Conservation (phyloP, 1,140 invertebrate species). For the Papilio xuthus region DNA sequence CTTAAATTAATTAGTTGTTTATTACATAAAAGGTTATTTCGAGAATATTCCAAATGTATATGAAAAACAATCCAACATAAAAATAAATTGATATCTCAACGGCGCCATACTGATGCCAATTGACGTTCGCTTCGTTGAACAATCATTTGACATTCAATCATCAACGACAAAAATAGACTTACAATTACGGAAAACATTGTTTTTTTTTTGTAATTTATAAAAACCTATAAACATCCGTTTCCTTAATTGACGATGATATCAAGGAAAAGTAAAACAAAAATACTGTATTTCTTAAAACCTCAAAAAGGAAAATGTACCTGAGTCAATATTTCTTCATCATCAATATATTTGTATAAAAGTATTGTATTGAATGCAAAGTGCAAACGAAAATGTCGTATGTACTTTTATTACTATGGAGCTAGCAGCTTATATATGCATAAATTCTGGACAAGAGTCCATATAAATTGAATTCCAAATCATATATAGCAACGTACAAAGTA, state of each 20-base stretch:
- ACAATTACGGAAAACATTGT: neutral
- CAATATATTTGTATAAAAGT: no score
- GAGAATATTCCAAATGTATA: neutral
- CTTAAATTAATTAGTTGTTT: neutral
- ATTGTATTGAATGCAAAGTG: no score
- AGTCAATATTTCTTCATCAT: neutral
- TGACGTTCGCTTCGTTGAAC: conserved; percentile 6
- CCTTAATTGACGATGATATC: neutral
- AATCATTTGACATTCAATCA: conserved; percentile 12
- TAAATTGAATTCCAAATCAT: no score
- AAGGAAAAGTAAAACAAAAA: neutral
- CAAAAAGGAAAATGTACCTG: neutral
- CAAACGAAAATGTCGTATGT: no score
- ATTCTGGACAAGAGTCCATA: no score
- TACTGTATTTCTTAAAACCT: neutral
- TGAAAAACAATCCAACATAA: neutral
- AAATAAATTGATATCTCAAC: conserved; percentile 2
- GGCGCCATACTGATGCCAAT: neutral
- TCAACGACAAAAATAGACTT: conserved; percentile 1
- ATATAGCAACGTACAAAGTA: no score
- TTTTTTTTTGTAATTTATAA: neutral
- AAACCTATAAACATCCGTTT: conserved; percentile 5
- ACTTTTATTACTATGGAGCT: no score
- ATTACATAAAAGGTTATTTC: neutral
- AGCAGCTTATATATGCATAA: no score